Percentiles rank a stretch among this genome's conserved stretches.
phyloP scores from a whole-genome alignment of 2,888 invertebrate genomes.

The Drosophila nigricruria region DNA sequence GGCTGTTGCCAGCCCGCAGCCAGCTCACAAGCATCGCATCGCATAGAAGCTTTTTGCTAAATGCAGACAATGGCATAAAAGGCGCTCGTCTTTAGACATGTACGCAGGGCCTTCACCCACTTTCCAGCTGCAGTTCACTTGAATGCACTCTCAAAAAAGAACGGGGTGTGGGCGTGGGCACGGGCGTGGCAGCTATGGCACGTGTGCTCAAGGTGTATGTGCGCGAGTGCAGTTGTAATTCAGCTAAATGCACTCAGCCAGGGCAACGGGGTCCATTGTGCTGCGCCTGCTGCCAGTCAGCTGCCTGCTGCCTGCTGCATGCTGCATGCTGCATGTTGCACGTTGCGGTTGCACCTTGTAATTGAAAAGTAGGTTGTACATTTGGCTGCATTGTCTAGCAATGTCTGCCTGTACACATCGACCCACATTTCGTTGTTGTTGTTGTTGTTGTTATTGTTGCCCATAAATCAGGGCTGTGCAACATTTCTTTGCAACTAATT shows the following conservation, averaged over 20 bases:
- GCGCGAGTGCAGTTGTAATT: conserved; percentile 58
- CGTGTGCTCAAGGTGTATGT: conserved; percentile 31
- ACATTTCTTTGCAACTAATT: conserved; percentile 63
- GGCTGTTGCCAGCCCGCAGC: conserved; percentile 24
- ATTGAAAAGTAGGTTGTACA: conserved; percentile 80
- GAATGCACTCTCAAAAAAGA: conserved; percentile 38
- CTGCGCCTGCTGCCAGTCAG: conserved; percentile 6
- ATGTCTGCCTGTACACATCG: conserved; percentile 17
- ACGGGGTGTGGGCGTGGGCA: neutral
- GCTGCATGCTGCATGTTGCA: conserved; percentile 16
- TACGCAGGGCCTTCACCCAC: conserved; percentile 76
- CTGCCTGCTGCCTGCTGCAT: conserved; percentile 18
- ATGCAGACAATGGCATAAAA: conserved; percentile 75
- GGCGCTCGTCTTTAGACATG: conserved; percentile 58
- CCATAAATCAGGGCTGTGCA: conserved; percentile 58
- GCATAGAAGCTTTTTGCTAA: conserved; percentile 14
- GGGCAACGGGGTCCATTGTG: conserved; percentile 47
- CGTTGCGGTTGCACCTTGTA: conserved; percentile 53
- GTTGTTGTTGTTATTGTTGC: conserved; percentile 19
- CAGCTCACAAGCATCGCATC: neutral
- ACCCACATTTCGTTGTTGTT: conserved; percentile 45
- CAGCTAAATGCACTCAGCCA: conserved; percentile 80
- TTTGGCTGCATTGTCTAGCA: conserved; percentile 67
- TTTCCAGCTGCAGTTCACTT: conserved; percentile 64
- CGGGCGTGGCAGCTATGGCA: conserved; percentile 10